Base-by-base conservation (phyloP, 2,797 vertebrate species). In the Leontopithecus rosalia region DNA sequence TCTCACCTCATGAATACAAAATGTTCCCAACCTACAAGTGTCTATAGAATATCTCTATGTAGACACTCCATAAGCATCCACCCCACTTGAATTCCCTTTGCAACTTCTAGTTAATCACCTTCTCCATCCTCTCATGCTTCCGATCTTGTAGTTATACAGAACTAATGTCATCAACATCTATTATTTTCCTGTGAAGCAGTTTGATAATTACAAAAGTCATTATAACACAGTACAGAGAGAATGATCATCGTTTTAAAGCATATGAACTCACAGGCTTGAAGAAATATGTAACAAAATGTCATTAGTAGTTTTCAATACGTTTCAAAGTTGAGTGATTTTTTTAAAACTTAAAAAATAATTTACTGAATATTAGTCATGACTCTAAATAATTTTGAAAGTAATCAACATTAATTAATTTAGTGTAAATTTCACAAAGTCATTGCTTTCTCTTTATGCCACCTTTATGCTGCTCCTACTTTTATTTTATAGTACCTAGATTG, bases 381-480 rank as follows among this genome's bases (percentile, higher is more conserved):
- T 77, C 33, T 52, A 88, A 90, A 77, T 91, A 15, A 90, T 90
- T 64, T 90, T 79, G 67, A 95, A 93, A 77, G 61, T 70, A 75
- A 95, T 48, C 52, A 52, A 82, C 36, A 14, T 39, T 82, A 70
- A 52, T 57, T 73, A 36, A 82, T 75, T 80, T 67, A 86, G 48
- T 19, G 26, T 46, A 33, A 80, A 70, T 43, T n/a, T 36, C 3
- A 11, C 36, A 86, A 48, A 19, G 55, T 26, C 30, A 26, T 24
- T 94, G 4, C 7, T 75, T 55, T 39, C 9, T 67, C 12, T 87
- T 20, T 33, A 1, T 55, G 24, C 36, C 4, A n/a, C 4, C 4
- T 79, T 52, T 39, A 15, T 24, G 24, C 46, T 75, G 15, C 9
- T 58, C 20, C 22, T 14, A 57, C 1, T 11, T 58, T 86, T 43